Evolutionary conservation across 2,888 invertebrate species (phyloP), one percentile per base, ranked within the genome.

Genomic region (Herminia tarsipennalis): DNA sequence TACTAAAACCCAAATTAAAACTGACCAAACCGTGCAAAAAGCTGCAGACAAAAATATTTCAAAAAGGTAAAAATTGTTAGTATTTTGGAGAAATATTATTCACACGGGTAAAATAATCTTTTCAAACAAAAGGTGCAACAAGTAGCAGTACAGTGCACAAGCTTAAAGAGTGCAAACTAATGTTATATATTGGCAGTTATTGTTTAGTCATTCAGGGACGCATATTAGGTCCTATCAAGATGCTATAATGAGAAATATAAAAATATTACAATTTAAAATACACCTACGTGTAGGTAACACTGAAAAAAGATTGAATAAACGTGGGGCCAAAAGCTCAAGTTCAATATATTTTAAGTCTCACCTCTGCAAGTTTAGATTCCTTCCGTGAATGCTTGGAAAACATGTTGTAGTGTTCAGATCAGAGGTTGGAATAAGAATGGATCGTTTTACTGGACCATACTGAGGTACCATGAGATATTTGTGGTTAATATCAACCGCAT

Each of bases 31-130:
- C 83, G 83, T 83, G 80, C 81, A 76, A 70, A 56, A 80, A 84
- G 77, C 75, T 66, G 72, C 61, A 64, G 61, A 73, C 56, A 70
- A 70, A 37, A 37, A 56, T 56, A 51, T 56, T 70, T 56, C 29
- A 47, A 63, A 57, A 66, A 66, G 73, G 86, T 80, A 81, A 78
- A 83, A 69, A 72, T 81, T 84, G 90, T 91, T 89, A 91, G 91
- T 91, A 91, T 91, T 91, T 91, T 90, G 91, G 89, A 83, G 86
- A 90, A 89, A 86, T 75, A 55, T 43, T 73, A 70, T 72, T 54
- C 59, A 78, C 66, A 73, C 63, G 66, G 69, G 61, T 66, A 70
- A 73, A 22, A 60, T 53, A 72, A 67, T 70, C 22, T 67, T 60
- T 66, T 72, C 53, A 76, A 74, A 76, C 66, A 66, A 72, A 63